Evolutionary conservation across 2,888 invertebrate species (phyloP), one percentile per base, ranked within the genome.

Genomic region (Hemistola chrysoprasaria): DNA sequence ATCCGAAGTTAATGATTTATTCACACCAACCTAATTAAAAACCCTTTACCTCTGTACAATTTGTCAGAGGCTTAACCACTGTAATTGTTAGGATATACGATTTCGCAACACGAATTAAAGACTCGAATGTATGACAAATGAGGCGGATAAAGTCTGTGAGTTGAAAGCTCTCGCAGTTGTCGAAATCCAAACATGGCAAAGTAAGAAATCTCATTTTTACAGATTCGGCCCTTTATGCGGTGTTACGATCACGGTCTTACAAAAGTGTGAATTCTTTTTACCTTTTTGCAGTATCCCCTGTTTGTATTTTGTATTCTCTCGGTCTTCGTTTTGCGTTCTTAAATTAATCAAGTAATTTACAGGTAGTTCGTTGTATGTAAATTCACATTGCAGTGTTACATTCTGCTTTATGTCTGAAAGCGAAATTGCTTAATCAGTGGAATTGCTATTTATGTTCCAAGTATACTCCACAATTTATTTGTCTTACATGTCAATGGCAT

Each of bases 171-270:
- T 39, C 45, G 44, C 51, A 56, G 57, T 62, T 57, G 64, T 56
- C 51, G 55, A 57, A 58, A 47, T 21, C 55, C 65, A 53, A 68
- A 74, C 50, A 72, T 53, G 73, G 72, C 50, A 56, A 61, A 57
- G 63, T 59, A 66, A 65, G 71, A 76, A 73, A 76, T 72, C 75
- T 57, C 42, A 70, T 71, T 78, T 71, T 78, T 65, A 51, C 59
- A 57, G 63, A 72, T 62, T 64, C 56, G 56, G 53, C 60, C 54
- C 65, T 66, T 59, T 26, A 26, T 59, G 32, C 47, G 30, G 30
- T 30, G 55, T 59, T 42, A 53, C 47, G 39, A 40, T 47, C 48
- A 52, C 50, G 47, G 45, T 52, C 46, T 62, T 54, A 48, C 39
- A 50, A 49, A 45, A 54, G 59, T 50, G 35, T 47, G 47, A 49